Conservation (phyloP, 2,113 vertebrate genomes). For the Lophius piscatorius region DNA sequence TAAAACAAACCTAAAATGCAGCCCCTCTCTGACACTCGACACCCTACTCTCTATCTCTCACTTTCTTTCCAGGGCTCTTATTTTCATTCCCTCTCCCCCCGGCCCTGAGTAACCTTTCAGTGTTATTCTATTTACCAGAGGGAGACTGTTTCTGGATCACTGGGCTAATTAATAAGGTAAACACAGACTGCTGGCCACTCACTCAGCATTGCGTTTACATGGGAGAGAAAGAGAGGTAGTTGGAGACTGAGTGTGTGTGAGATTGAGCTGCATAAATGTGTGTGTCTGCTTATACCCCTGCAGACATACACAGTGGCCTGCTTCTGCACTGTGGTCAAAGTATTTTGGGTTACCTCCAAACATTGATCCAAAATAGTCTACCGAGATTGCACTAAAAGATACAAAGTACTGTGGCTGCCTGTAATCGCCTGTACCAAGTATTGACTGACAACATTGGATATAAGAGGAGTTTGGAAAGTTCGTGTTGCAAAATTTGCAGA, state of each 20-base stretch:
- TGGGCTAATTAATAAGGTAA: conserved; percentile 77
- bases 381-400: not conserved
- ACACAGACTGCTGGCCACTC: conserved; percentile 53
- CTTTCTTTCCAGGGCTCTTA: conserved; percentile 7
- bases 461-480: too few species aligned
- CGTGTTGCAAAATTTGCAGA: too few species aligned
- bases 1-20: conserved; percentile 29
- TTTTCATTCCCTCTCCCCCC: conserved; percentile 32
- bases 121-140: conserved; percentile 67
- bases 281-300: not conserved
- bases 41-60: not conserved
- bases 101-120: conserved; percentile 46
- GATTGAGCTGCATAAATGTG: not conserved
- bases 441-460: too few species aligned
- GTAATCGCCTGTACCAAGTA: too few species aligned
- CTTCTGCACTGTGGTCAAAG: not conserved
- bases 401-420: not conserved
- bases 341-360: not conserved
- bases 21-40: not conserved
- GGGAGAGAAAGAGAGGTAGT: conserved; percentile 28
- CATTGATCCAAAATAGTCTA: conserved; percentile 9
- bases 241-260: conserved; percentile 13
- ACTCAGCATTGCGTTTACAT: conserved; percentile 63
- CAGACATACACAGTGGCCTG: not conserved
- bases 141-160: conserved; percentile 74